Evolutionary conservation across 2,797 vertebrate genomes (phyloP).

Genomic region (Naso thynnoides): DNA sequence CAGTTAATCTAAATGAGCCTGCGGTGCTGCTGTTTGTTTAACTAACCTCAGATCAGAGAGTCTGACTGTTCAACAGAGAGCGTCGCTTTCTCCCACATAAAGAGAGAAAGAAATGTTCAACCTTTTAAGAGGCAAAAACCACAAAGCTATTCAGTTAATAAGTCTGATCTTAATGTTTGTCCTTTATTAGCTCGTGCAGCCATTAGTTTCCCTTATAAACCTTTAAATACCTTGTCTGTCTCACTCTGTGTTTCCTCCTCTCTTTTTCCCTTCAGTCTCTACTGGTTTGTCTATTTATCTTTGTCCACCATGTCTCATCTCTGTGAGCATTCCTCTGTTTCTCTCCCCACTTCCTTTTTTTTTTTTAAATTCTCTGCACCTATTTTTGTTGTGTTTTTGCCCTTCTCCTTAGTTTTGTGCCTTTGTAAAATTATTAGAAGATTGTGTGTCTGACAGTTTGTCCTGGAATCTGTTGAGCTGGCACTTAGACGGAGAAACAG

Average conservation of each 20-base stretch:
- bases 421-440: conserved; percentile 2
- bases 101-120: neutral
- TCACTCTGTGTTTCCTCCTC: neutral
- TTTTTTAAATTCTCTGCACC: neutral
- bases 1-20: neutral
- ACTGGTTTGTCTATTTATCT: conserved; percentile 6
- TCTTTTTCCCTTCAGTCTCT: neutral
- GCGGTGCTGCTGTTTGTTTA: neutral
- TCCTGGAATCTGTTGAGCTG: conserved; percentile 51
- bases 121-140: neutral
- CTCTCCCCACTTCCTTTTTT: neutral
- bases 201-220: conserved; percentile 5
- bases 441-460: conserved; percentile 16
- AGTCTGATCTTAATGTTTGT: neutral
- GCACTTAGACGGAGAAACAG: conserved; percentile 35
- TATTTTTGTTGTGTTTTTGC: neutral
- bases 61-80: neutral
- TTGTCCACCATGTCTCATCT: neutral
- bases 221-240: neutral
- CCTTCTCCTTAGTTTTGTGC: neutral
- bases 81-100: neutral
- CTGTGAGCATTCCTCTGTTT: neutral
- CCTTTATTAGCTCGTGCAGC: neutral
- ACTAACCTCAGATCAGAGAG: neutral
- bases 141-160: neutral